Percentiles rank a stretch among this genome's conserved stretches.
Evolutionary conservation across 2,888 invertebrate genomes (phyloP).

Genomic region (Bembecia ichneumoniformis): DNA sequence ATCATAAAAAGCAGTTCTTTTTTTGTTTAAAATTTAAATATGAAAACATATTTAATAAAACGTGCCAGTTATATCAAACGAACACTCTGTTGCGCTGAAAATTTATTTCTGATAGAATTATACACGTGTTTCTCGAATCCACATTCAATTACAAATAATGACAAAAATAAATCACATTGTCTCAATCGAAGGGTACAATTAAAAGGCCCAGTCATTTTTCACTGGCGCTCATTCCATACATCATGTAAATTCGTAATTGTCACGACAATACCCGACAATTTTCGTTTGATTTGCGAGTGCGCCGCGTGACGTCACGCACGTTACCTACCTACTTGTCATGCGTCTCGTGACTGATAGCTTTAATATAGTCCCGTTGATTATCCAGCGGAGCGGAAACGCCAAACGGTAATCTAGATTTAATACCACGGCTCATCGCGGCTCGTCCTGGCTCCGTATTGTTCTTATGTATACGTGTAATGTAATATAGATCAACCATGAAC

Average conservation of each 20-base stretch:
- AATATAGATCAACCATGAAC: too few relatives aligned
- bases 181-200: background rate
- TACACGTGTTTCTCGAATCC: background rate
- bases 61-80: too few relatives aligned
- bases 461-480: conserved; percentile 12
- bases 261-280: conserved; percentile 30
- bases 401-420: conserved; percentile 69
- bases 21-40: too few relatives aligned
- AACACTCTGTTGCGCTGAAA: too few relatives aligned
- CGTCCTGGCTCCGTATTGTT: conserved; percentile 30
- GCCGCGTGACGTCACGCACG: conserved; percentile 41
- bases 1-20: too few relatives aligned
- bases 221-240: conserved; percentile 12
- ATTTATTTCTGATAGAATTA: too few relatives aligned
- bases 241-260: conserved; percentile 33
- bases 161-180: background rate
- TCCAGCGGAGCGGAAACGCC: conserved; percentile 57
- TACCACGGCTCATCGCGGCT: conserved; percentile 54
- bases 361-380: conserved; percentile 68
- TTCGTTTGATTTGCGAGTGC: conserved; percentile 41
- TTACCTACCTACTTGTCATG: conserved; percentile 36
- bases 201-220: conserved; percentile 6
- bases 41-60: too few relatives aligned
- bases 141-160: background rate
- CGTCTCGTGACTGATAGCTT: conserved; percentile 65